phyloP scores from a whole-genome alignment of 2,888 invertebrate genomes.

The Phalangium opilio region DNA sequence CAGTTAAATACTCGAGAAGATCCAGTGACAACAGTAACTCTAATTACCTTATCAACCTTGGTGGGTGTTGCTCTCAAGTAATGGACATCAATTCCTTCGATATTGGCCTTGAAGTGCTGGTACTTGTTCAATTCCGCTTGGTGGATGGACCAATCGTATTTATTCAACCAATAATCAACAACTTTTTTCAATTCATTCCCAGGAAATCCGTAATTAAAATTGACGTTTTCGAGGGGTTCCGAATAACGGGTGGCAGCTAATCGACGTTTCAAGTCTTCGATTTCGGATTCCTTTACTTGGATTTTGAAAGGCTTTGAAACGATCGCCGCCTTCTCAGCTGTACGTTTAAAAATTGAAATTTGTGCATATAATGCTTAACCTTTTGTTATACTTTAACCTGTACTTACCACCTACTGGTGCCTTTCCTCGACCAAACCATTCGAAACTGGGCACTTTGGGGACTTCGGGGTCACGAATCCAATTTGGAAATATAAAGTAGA shows the following conservation, averaged over 20 bases:
- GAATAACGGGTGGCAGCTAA: constrained; percentile 33
- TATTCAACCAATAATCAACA: constrained; percentile 57
- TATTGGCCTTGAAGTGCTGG: constrained; percentile 54
- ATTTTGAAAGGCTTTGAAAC: not conserved
- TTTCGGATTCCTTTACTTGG: not conserved
- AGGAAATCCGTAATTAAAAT: constrained; percentile 69
- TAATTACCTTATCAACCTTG: not conserved
- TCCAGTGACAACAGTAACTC: too few species aligned
- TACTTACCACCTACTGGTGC: too few species aligned
- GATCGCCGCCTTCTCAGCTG: too few species aligned
- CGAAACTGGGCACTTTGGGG: too few species aligned
- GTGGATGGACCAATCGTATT: constrained; percentile 54
- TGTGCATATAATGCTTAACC: too few species aligned
- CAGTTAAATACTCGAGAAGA: too few species aligned
- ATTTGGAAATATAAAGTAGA: too few species aligned
- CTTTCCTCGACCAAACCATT: too few species aligned
- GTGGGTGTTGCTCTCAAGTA: constrained; percentile 51
- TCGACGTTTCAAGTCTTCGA: constrained; percentile 37
- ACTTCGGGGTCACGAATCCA: too few species aligned
- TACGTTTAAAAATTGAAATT: too few species aligned
- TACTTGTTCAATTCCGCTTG: constrained; percentile 54
- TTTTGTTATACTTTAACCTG: too few species aligned
- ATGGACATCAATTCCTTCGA: constrained; percentile 51
- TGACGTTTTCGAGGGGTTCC: constrained; percentile 35
- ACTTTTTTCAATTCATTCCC: constrained; percentile 48